Conservation (phyloP, 2,113 vertebrate genomes). For the Prunella fulvescens region DNA sequence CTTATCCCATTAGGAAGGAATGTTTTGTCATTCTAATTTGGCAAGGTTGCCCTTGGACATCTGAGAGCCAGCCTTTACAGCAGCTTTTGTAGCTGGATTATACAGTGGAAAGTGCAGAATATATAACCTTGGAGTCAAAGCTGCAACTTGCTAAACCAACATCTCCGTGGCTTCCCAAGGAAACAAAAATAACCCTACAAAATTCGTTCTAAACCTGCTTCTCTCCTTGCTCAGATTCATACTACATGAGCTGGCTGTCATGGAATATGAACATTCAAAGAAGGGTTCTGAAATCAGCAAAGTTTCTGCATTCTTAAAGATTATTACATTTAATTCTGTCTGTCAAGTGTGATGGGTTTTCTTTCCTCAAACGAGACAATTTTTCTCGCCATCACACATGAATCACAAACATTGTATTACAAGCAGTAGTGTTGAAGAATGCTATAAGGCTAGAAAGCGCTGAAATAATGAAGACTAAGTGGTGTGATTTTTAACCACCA, state of each 20-base stretch:
- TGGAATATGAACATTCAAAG: constrained; percentile 47
- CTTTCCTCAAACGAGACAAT: not conserved
- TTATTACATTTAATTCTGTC: constrained; percentile 57
- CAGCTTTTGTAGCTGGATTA: constrained; percentile 3
- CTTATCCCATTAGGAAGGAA: not conserved
- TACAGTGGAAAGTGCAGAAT: not conserved
- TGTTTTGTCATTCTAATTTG: constrained; percentile 21
- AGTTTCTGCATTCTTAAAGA: constrained; percentile 41
- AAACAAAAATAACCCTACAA: constrained; percentile 47
- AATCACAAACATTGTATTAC: not conserved
- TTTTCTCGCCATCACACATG: not conserved
- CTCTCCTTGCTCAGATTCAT: constrained; percentile 3
- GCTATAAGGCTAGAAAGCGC: not conserved
- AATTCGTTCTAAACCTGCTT: constrained; percentile 29
- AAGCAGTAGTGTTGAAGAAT: not conserved
- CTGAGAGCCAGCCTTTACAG: not conserved
- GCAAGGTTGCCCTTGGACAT: not conserved
- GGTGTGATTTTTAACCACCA: not conserved
- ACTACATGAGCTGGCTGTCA: constrained; percentile 31
- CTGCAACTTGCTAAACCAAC: constrained; percentile 7
- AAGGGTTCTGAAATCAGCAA: constrained; percentile 47
- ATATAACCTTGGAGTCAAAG: constrained; percentile 1
- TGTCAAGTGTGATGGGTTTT: constrained; percentile 44
- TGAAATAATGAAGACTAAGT: too few relatives aligned
- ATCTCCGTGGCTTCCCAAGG: constrained; percentile 47